phyloP scores from a whole-genome alignment of 2,888 invertebrate genomes.

The Loripinus fragilis region DNA sequence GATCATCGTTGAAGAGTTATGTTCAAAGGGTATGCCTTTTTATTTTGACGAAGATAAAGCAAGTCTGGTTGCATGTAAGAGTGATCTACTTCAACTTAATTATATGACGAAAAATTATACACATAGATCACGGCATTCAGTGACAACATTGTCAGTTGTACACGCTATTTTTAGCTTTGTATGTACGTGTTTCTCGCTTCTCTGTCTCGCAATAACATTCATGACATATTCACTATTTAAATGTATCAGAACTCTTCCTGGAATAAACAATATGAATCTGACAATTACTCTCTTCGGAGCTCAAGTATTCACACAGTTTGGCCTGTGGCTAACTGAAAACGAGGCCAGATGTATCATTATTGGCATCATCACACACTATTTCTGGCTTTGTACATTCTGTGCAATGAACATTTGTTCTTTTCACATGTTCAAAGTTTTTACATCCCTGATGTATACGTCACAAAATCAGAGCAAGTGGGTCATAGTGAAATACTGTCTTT shows the following conservation, averaged over 20 bases:
- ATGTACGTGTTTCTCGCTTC: constrained; percentile 53
- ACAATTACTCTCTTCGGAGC: constrained; percentile 56
- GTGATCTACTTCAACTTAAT: not conserved
- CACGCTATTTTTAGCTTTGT: constrained; percentile 27
- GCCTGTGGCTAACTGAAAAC: constrained; percentile 27
- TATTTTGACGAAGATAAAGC: not conserved
- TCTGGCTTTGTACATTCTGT: constrained; percentile 62
- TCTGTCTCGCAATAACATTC: constrained; percentile 56
- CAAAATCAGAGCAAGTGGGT: not conserved
- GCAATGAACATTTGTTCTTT: constrained; percentile 63
- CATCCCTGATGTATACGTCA: not conserved
- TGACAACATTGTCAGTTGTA: not conserved
- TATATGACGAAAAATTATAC: not conserved
- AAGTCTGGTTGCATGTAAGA: not conserved
- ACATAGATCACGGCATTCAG: too few relatives aligned
- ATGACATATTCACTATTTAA: constrained; percentile 59
- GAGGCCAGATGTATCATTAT: constrained; percentile 35
- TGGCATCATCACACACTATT: constrained; percentile 59
- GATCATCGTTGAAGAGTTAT: not conserved
- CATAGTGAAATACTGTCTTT: not conserved
- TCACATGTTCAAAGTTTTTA: constrained; percentile 64
- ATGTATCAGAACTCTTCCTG: constrained; percentile 57
- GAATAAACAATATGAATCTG: constrained; percentile 65
- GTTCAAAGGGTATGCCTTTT: not conserved
- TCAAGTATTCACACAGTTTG: constrained; percentile 57